Base-by-base conservation (phyloP, 2,888 invertebrate species). In the Leptopilina myrica region DNA sequence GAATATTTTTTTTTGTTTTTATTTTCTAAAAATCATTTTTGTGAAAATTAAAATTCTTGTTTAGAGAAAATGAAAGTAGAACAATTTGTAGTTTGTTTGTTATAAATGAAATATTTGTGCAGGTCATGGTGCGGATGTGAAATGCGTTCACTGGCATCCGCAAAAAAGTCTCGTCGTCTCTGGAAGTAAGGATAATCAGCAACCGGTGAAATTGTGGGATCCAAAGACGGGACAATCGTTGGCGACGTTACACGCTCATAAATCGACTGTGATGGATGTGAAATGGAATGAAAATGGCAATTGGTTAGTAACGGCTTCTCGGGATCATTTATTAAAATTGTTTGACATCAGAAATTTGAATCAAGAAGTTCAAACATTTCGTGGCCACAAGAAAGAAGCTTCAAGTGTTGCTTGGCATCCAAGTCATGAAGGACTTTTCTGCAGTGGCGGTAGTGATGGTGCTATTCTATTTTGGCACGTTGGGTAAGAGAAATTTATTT, bases 201-300 rank as follows among this genome's bases (percentile, higher is more conserved):
- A 99, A 91, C 99, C 99, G 4, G 97, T 99, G 62, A 99, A 99
- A 92, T 93, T 99, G 76, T 99, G 99, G 99, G 99, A 99, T 93
- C 99, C 99, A 4, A 98, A 98, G 92, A 96, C 96, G 78, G 99
- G 99, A 7, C 96, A 97, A 84, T 98, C 98, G 66, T 93, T 99
- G 78, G 98, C 99, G 20, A 99, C 99, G 62, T 93, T 99, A 94
- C 99, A 99, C 92, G 99, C 99, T 65, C 99, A 99, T 92, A 99
- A 99, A 93, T 98, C 98, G 78, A 99, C 99, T 46, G 99, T 99
- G 14, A 99, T 99, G 98, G 98, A 99, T 92, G 94, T 99, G 43
- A 97, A 98, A 92, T 99, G 99, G 99, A 99, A 99, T 92, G 96
- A 96, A 76, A 99, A 99, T 93, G 99, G 99, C 4, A 99, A 99